Evolutionary conservation across 2,113 vertebrate species (phyloP), one percentile per base, ranked within the genome.

Genomic region (Eptesicus fuscus): DNA sequence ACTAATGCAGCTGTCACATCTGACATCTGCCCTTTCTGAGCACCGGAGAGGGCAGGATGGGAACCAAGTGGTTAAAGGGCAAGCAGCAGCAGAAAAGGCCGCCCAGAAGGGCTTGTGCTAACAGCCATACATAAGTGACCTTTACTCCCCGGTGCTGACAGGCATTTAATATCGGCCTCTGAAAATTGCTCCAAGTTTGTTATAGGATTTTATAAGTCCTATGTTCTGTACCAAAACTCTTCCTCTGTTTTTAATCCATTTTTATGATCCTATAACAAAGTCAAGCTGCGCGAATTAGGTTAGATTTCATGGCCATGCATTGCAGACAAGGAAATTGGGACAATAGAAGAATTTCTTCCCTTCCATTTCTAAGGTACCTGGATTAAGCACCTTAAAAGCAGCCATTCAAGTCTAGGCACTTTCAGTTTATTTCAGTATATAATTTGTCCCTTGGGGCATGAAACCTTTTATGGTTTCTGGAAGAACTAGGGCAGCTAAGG

Each of bases 141-240:
- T 92, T 88, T 53, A 13, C 30, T 78, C 56, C 9, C 0, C n/a
- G 8, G 8, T 37, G 32, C 56, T 9, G 9, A 65, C 71, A 17
- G 73, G 23, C n/a, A 83, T 71, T 94, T 69, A 35, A 83, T 83
- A 44, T 0, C 0, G n/a, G 28, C 51, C 73, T 92, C 87, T 91
- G 93, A 83, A 95, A 76, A 90, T 88, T 94, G 63, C 30, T 80
- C 7, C 42, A 76, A 63, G 28, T 32, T 88, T 92, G 80, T 70
- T 77, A 83, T 0, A 28, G 86, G 37, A 80, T 97, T 97, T 85
- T 67, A 37, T 80, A 94, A 97, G 96, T 93, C 44, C 49, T 95
- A 0, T 83, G 7, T 92, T 97, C 85, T 85, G 83, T 76, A 37
- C 30, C 30, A 67, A 71, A 82, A 42, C 35, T 93, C 90, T 97